Base-by-base conservation (phyloP, 2,113 vertebrate genomes). In the Paramisgurnus dabryanus region DNA sequence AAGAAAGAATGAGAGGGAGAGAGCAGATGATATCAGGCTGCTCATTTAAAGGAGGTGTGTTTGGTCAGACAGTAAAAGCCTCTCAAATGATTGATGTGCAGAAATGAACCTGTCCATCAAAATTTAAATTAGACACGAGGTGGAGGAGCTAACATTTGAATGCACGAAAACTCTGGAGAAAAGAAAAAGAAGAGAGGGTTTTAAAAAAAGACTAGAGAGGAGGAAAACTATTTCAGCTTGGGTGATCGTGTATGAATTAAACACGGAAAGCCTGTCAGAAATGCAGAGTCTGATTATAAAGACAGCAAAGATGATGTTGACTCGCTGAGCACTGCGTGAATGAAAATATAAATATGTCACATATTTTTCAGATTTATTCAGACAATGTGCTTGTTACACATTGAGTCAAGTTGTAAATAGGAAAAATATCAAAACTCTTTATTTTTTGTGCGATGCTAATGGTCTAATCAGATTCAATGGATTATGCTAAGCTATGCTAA, bases 31-130 rank as follows among this genome's bases (percentile, higher is more conserved):
- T 41, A 77, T 77, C 47, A 77, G 63, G 45, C 61, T 76, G 58
- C 64, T 76, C 73, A 39, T 76, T 76, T 76, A 64, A 49, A 49
- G 5, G 73, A 64, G 73, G 50, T 8, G 15, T 76, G 73, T 76
- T 76, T 76, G 73, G 73, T 76, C 60, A 69, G 66, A 66, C 64
- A 69, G 34, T 69, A 18, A 57, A 41, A 47, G 40, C 7, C 47
- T 9, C 13, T 49, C 43, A 17, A 45, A 83, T 76, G 82, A 83
- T 69, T 79, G 82, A 83, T 80, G 76, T 64, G 65, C 70, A 74
- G 55, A 70, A 61, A 63, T 79, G 64, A 49, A 66, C 40, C 70
- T 8, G 64, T 13, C 70, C 73, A 5, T 80, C 77, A 80, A 58
- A 57, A 58, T 22, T 27, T 39, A 83, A 64, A 83, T 83, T 67